phyloP scores from a whole-genome alignment of 2,797 vertebrate genomes.

The Oryzias sinensis region DNA sequence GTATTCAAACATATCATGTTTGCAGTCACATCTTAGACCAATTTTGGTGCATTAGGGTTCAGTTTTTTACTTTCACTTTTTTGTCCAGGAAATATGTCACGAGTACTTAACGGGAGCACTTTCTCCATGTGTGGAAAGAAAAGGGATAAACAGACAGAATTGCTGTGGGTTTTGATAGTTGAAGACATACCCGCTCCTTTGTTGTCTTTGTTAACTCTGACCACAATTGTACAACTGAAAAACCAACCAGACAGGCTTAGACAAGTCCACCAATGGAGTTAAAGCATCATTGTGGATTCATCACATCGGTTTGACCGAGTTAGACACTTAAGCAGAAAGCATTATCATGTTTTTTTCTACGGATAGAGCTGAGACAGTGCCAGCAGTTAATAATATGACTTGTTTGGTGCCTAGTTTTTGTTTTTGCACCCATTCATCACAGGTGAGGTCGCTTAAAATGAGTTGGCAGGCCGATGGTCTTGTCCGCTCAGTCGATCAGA shows the following conservation, averaged over 20 bases:
- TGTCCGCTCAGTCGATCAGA: slow-evolving; percentile 28
- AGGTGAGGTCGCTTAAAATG: slow-evolving; percentile 6
- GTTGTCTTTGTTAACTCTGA: slow-evolving; percentile 60
- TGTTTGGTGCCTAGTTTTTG: background rate
- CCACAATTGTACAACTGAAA: slow-evolving; percentile 14
- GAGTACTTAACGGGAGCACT: slow-evolving; percentile 20
- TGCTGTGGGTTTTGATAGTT: slow-evolving; percentile 36
- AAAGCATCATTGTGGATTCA: slow-evolving; percentile 24
- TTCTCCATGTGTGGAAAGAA: slow-evolving; percentile 22
- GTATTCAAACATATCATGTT: too few species aligned
- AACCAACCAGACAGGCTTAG: slow-evolving; percentile 41
- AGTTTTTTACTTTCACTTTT: slow-evolving; percentile 1
- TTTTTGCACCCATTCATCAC: slow-evolving; percentile 10
- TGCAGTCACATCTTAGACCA: too few species aligned
- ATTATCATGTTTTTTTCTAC: slow-evolving; percentile 24
- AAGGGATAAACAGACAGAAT: slow-evolving; percentile 32
- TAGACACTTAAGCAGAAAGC: slow-evolving; percentile 27
- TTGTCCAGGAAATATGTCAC: slow-evolving; percentile 9
- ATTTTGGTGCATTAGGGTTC: background rate
- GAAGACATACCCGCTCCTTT: slow-evolving; percentile 37
- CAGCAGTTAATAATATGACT: slow-evolving; percentile 11
- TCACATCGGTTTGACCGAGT: slow-evolving; percentile 38
- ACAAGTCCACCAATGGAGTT: slow-evolving; percentile 28
- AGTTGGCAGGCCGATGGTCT: slow-evolving; percentile 19
- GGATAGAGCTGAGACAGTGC: slow-evolving; percentile 33